Conservation (phyloP, 2,888 invertebrate species). For the Acrocera orbiculus region DNA sequence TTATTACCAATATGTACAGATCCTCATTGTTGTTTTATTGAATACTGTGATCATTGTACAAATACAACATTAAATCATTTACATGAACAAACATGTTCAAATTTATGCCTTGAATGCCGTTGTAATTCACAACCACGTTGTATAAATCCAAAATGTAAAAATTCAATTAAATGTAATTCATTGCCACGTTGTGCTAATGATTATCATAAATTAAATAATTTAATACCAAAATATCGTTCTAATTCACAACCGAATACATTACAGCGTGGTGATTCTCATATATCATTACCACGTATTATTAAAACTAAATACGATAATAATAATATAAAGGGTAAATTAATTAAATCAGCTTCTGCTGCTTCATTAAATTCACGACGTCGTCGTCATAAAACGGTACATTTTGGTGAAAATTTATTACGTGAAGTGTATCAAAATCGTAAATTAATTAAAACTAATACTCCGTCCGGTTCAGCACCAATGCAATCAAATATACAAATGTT, state of each 20-base stretch:
- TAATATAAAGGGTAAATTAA: conserved; percentile 21
- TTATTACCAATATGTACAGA: conserved; percentile 30
- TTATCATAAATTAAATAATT: conserved; percentile 20
- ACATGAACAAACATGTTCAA: conserved; percentile 17
- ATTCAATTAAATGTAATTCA: conserved; percentile 32
- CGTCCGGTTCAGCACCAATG: conserved; percentile 33
- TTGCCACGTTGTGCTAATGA: conserved; percentile 32
- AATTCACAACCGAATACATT: conserved; percentile 29
- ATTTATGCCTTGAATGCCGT: conserved; percentile 28
- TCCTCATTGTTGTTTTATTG: conserved; percentile 28
- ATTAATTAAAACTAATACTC: conserved; percentile 32
- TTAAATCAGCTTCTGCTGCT: conserved; percentile 39
- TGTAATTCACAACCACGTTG: conserved; percentile 26
- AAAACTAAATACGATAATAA: conserved; percentile 13
- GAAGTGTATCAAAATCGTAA: conserved; percentile 57
- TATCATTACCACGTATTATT: conserved; percentile 17
- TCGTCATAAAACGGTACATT: conserved; percentile 61
- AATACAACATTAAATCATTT: conserved; percentile 14
- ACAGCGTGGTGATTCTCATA: conserved; percentile 27
- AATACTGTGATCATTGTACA: conserved; percentile 18
- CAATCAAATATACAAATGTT: conserved; percentile 64
- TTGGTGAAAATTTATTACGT: conserved; percentile 55
- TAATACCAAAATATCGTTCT: conserved; percentile 26
- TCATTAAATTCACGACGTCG: conserved; percentile 49
- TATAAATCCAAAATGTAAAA: conserved; percentile 30